Percentiles rank a stretch among this genome's conserved stretches.
Conservation (phyloP, 2,888 invertebrate species). For the Tipula vernalis region DNA sequence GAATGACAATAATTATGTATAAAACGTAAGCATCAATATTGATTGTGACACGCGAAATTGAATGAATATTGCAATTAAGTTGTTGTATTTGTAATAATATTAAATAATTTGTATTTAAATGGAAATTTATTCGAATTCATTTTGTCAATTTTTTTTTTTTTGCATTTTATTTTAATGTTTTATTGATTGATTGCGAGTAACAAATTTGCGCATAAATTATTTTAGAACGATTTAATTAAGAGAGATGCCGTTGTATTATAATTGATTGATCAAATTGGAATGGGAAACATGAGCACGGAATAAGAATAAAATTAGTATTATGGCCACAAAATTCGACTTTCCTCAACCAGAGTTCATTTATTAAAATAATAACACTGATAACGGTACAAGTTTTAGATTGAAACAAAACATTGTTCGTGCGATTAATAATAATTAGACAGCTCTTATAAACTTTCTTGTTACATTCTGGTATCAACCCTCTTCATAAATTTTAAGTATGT, state of each 20-base stretch:
- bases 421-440: background rate
- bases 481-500: background rate
- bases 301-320: background rate
- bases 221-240: background rate
- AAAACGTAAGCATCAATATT: background rate
- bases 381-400: background rate
- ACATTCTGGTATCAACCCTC: background rate
- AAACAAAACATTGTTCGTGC: background rate
- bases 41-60: background rate
- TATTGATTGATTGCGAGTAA: background rate
- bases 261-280: background rate
- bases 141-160: background rate
- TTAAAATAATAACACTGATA: background rate
- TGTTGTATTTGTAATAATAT: background rate
- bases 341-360: background rate
- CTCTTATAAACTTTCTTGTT: background rate
- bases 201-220: background rate
- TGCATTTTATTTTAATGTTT: background rate
- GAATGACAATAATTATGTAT: background rate
- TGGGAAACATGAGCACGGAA: background rate
- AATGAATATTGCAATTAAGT: background rate
- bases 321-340: background rate
- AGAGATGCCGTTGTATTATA: background rate
- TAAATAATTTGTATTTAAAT: background rate
- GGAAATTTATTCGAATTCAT: background rate